Evolutionary conservation across 2,888 invertebrate genomes (phyloP).

Genomic region (Acheta domesticus): DNA sequence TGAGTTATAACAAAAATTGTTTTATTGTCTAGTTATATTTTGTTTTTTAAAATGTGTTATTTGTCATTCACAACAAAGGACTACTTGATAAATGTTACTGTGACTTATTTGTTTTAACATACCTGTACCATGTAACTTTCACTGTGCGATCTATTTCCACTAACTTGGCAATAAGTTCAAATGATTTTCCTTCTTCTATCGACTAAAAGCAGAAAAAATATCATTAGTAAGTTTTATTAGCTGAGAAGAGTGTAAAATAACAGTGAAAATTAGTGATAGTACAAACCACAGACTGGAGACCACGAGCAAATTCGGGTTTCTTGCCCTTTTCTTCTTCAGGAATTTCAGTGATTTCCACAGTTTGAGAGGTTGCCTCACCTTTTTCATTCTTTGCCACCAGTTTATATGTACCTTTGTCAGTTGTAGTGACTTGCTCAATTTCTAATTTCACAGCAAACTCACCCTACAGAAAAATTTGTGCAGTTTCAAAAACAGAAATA

Average conservation of each 20-base stretch:
- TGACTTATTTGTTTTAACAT: constrained; percentile 43
- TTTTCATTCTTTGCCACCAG: constrained; percentile 88
- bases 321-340: constrained; percentile 70
- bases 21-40: no score
- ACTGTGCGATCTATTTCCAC: constrained; percentile 74
- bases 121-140: constrained; percentile 83
- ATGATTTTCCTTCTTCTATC: constrained; percentile 68
- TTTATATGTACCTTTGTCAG: constrained; percentile 86
- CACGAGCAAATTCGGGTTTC: constrained; percentile 76
- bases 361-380: constrained; percentile 85
- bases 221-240: constrained; percentile 30
- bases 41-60: no score
- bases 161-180: constrained; percentile 72
- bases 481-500: constrained; percentile 5
- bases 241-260: not conserved
- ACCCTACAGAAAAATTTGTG: constrained; percentile 55
- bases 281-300: constrained; percentile 71
- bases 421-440: constrained; percentile 75
- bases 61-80: no score
- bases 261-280: constrained; percentile 27
- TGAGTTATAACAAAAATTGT: no score
- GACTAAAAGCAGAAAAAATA: constrained; percentile 56
- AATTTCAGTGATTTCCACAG: constrained; percentile 81
- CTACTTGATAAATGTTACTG: no score
- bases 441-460: constrained; percentile 88